A percentile compares a stretch with the other conserved stretches of the same genome.
phyloP scores from a whole-genome alignment of 2,113 vertebrate genomes.

The Promerops cafer region DNA sequence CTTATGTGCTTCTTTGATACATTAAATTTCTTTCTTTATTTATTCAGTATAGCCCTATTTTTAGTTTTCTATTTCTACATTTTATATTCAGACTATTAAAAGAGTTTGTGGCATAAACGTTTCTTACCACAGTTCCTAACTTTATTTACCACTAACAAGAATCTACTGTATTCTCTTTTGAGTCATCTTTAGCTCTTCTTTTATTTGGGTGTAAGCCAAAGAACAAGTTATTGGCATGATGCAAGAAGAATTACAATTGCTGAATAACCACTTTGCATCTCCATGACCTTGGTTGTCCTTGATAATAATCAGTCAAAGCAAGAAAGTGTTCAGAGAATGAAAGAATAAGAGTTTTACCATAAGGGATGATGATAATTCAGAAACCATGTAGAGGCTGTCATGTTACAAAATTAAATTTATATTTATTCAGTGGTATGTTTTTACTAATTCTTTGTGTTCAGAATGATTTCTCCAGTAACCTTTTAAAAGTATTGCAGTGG shows the following conservation, averaged over 20 bases:
- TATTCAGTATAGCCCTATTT: neutral
- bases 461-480: neutral
- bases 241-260: neutral
- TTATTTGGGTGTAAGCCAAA: neutral
- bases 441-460: neutral
- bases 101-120: neutral
- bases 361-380: neutral
- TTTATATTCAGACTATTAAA: neutral
- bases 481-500: neutral
- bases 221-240: neutral
- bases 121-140: neutral
- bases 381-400: neutral
- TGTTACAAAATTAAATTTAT: neutral
- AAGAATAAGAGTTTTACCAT: neutral
- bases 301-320: neutral
- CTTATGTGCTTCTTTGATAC: rapidly evolving
- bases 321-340: neutral
- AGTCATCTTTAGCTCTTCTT: neutral
- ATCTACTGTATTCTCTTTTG: neutral
- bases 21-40: neutral
- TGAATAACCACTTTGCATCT: neutral
- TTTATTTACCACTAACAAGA: neutral
- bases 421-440: neutral
- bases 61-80: neutral
- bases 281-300: neutral